A percentile compares a stretch with the other conserved stretches of the same genome.
Conservation (phyloP, 2,888 invertebrate genomes). For the Acanthopleura granulata region DNA sequence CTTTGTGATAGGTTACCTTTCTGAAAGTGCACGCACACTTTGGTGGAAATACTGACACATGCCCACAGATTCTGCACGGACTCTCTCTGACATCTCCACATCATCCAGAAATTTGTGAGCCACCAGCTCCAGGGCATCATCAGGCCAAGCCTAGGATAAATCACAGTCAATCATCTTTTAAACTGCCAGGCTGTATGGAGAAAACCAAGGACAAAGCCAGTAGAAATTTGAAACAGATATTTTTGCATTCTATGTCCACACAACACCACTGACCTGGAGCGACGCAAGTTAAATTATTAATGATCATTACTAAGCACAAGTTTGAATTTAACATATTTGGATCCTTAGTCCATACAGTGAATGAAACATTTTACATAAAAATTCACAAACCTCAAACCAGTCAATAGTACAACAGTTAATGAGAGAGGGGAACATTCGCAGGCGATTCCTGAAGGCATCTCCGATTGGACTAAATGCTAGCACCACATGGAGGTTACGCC, state of each 20-base stretch:
- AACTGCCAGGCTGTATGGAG: no score
- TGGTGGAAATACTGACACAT: constrained; percentile 69
- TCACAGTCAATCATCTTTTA: no score
- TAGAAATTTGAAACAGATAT: no score
- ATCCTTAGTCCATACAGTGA: no score
- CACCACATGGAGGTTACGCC: constrained; percentile 66
- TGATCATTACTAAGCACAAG: no score
- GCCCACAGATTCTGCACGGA: constrained; percentile 61
- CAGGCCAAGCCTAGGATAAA: constrained; percentile 71
- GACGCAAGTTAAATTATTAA: no score
- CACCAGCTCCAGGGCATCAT: constrained; percentile 68
- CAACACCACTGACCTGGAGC: no score
- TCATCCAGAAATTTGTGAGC: constrained; percentile 68
- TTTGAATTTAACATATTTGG: no score
- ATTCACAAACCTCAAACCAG: constrained; percentile 67
- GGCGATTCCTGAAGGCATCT: constrained; percentile 66
- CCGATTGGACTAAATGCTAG: constrained; percentile 69
- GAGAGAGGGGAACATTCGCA: constrained; percentile 69
- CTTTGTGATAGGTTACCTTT: constrained; percentile 45
- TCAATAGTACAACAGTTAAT: constrained; percentile 70
- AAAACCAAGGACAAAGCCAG: no score
- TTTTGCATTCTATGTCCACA: no score
- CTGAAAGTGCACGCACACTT: constrained; percentile 63
- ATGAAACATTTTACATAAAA: no score
- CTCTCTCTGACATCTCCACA: constrained; percentile 66